Evolutionary conservation across 2,113 vertebrate species (phyloP).

Genomic region (Callionymus lyra): DNA sequence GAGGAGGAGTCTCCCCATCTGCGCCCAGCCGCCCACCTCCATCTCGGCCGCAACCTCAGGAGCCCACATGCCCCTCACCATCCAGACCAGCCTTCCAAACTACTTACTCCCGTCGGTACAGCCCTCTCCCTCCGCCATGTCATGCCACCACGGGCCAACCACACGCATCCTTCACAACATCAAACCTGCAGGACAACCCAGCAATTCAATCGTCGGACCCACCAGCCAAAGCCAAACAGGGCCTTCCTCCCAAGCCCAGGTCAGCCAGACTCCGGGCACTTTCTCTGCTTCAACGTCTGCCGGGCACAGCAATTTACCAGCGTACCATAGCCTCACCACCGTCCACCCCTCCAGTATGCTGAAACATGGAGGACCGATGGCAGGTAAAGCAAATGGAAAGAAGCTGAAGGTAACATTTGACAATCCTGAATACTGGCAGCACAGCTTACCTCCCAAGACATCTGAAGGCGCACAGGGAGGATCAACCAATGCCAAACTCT

Average conservation of each 20-base stretch:
- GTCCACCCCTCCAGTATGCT: constrained; percentile 50
- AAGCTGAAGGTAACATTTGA: constrained; percentile 94
- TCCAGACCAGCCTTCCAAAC: constrained; percentile 59
- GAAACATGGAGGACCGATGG: constrained; percentile 50
- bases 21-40: constrained; percentile 34
- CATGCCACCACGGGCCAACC: constrained; percentile 50
- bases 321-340: constrained; percentile 51
- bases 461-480: constrained; percentile 72
- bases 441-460: constrained; percentile 85
- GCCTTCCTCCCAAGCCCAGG: constrained; percentile 36
- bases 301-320: constrained; percentile 47
- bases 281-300: constrained; percentile 35
- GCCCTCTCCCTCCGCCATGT: constrained; percentile 44
- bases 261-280: constrained; percentile 33
- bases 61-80: constrained; percentile 51
- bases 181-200: constrained; percentile 41
- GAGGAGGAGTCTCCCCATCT: constrained; percentile 75
- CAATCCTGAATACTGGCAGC: constrained; percentile 98
- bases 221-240: constrained; percentile 38
- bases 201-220: constrained; percentile 24
- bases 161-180: constrained; percentile 45
- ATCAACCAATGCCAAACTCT: constrained; percentile 86
- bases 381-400: constrained; percentile 64
- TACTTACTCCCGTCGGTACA: constrained; percentile 51
- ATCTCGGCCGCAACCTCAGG: constrained; percentile 37